Evolutionary conservation across 2,888 invertebrate genomes (phyloP).

Genomic region (Acheta domesticus): DNA sequence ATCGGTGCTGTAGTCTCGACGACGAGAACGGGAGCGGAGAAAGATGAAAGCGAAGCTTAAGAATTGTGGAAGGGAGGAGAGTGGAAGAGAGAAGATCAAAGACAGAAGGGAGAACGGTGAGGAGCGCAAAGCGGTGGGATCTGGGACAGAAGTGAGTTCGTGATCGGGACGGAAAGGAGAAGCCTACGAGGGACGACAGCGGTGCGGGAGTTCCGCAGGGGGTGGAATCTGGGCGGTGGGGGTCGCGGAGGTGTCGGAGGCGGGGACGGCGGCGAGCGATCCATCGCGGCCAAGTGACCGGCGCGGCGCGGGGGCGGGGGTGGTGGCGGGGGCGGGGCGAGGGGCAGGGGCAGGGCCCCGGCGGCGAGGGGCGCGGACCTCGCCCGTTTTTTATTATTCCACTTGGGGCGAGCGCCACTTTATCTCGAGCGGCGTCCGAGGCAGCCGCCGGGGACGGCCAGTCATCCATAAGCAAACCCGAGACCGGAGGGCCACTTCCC

Average conservation of each 20-base stretch:
- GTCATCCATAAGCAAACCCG: conserved; percentile 9
- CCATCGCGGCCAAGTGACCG: neutral
- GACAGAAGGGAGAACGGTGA: too few species aligned
- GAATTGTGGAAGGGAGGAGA: too few species aligned
- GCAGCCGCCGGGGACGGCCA: conserved; percentile 18
- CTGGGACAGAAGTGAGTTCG: too few species aligned
- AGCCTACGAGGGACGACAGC: too few species aligned
- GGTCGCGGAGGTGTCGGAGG: neutral
- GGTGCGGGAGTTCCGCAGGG: too few species aligned
- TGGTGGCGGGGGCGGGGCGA: neutral
- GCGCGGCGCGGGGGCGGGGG: neutral
- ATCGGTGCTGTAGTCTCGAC: too few species aligned
- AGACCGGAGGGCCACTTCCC: neutral
- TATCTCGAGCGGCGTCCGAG: neutral
- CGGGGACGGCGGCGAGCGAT: neutral
- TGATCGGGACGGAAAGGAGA: too few species aligned
- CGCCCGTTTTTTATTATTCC: conserved; percentile 7
- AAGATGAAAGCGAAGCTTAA: too few species aligned
- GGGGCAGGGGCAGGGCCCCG: neutral
- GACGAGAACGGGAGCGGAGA: too few species aligned
- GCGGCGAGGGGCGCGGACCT: neutral
- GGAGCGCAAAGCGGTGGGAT: too few species aligned
- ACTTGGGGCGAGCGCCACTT: conserved; percentile 1
- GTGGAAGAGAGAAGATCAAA: too few species aligned
- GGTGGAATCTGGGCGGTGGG: neutral